Evolutionary conservation across 2,888 invertebrate species (phyloP), one percentile per base, ranked within the genome.

Genomic region (Tigriopus californicus): DNA sequence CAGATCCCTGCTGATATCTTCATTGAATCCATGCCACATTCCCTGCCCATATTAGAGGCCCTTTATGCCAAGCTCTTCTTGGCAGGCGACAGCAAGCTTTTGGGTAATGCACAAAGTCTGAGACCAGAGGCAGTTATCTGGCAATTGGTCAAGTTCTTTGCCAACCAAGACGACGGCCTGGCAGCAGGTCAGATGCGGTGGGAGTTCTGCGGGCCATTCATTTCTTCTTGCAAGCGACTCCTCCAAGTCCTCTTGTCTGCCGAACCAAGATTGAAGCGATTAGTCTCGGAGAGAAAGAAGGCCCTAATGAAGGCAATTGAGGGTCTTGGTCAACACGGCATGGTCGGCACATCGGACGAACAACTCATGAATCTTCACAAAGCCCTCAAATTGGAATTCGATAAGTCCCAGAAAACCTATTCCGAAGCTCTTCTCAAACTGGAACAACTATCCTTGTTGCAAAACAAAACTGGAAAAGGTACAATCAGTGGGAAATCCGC

Each of bases 21-120:
- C 65, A 80, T 90, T n/a, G 90, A 90, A 65, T 83, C 88, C 2
- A 74, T 91, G 70, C 91, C 91, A 1, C 85, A 87, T 69, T 87
- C 87, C 18, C 79, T 91, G 1, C 83, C 85, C 65, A 77, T 91
- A 53, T 74, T 92, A 65, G 91, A 91, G 70, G 85, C 89, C 0
- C 77, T 91, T 22, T 82, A 78, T 64, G 73, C 75, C 52, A 75
- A 75, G 67, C 71, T 76, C 13, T 74, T 73, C 63, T 68, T 74
- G 22, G 72, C 72, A 2, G 72, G 72, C 41, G 73, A 65, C 64
- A 61, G 61, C 25, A 48, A 60, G 13, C 62, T 62, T 15, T 48
- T 61, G 8, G 53, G 48, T 1, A 42, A 57, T 58, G 40, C 41
- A 3, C n/a, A 15, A 61, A 67, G 72, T 2, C 66, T 76, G 13